A percentile compares a stretch with the other conserved stretches of the same genome.
phyloP scores from a whole-genome alignment of 2,888 invertebrate genomes.

The Coelinius sp. region DNA sequence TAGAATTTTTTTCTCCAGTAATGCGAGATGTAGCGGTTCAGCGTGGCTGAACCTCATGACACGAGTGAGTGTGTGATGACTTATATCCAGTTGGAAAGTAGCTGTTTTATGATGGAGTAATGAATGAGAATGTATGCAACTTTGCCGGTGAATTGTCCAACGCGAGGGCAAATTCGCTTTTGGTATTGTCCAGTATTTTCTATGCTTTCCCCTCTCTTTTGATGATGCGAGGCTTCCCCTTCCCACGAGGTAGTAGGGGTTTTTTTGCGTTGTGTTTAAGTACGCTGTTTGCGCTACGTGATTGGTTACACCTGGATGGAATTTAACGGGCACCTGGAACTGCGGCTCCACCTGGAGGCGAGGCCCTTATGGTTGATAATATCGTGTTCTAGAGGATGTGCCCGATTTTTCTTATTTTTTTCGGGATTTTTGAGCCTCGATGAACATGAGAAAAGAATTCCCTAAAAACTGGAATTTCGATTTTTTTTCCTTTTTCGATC shows the following conservation, averaged over 20 bases:
- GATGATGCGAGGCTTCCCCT: not conserved
- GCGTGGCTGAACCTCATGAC: slow-evolving; percentile 22
- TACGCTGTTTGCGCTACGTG: not conserved
- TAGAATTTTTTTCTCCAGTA: not conserved
- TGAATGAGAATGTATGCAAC: not conserved
- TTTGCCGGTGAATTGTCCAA: not conserved
- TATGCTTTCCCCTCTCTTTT: not conserved
- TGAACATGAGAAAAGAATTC: not conserved
- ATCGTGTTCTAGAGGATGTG: not conserved
- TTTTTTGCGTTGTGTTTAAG: not conserved
- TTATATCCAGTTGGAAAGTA: slow-evolving; percentile 6
- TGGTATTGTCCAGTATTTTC: not conserved
- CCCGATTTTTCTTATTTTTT: not conserved
- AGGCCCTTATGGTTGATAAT: not conserved
- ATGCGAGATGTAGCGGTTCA: not conserved
- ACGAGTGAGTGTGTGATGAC: not conserved
- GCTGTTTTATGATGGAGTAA: not conserved
- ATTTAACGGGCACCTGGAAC: not conserved
- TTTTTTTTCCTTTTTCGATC: slow-evolving; percentile 60
- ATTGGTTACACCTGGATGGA: not conserved
- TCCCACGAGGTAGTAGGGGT: not conserved
- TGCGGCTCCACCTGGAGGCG: not conserved
- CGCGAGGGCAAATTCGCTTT: not conserved
- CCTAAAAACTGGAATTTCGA: not conserved
- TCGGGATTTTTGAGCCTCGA: not conserved